Base-by-base conservation (phyloP, 2,888 invertebrate species). In the Hypolimnas misippus region DNA sequence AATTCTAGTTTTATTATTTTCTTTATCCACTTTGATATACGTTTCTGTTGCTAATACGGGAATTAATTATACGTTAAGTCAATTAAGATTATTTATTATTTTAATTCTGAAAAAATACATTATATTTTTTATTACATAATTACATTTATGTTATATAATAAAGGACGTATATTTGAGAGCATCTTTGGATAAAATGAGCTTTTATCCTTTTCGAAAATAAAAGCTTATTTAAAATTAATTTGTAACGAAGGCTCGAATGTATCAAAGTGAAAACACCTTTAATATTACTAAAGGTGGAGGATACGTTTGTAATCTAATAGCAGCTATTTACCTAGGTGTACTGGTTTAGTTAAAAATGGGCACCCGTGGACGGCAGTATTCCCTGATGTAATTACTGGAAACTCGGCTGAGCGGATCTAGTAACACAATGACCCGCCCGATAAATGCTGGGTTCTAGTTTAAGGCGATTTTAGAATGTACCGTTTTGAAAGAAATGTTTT, bases 341-440 rank as follows among this genome's bases (percentile, higher is more conserved):
- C 49, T 63, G 49, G 49, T 29, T 49, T 49, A 14, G 49, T 49
- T 82, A 82, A 85, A 84, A 86, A 83, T 81, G 80, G 73, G 75
- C 70, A 76, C 75, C 74, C 71, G 70, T 70, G 63, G 75, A 75
- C 75, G 73, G 75, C 73, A 75, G 81, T 86, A 87, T 88, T 90
- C 90, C 89, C 90, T 82, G 83, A 89, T 87, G 89, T 87, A 89
- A 90, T 90, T 90, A 90, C 82, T 70, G 76, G 66, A 76, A 78
- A 77, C 81, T 78, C 78, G 83, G 76, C 78, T 78, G 84, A 83
- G 80, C 83, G 83, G 74, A 72, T 81, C 78, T 74, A 73, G 80
- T 87, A 87, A 88, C 84, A 87, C 86, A 86, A 87, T 86, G 88
- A 85, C 86, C 85, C 82, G 77, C 81, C 77, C 82, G 82, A 78